phyloP scores from a whole-genome alignment of 2,113 vertebrate genomes.

The Rhinopithecus roxellana region DNA sequence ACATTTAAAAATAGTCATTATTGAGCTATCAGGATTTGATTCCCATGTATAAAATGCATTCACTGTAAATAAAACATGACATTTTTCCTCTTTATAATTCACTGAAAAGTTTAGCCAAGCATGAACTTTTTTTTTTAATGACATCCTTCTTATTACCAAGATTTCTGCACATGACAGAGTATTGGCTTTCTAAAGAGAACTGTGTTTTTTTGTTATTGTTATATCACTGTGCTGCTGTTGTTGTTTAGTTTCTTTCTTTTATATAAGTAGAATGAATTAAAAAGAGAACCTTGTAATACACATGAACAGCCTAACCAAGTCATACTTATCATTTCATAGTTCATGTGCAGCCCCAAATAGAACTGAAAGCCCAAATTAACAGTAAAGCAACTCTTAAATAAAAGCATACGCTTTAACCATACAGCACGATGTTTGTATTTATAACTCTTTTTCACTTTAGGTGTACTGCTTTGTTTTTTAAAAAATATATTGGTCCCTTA shows the following conservation, averaged over 20 bases:
- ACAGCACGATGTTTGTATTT: background rate
- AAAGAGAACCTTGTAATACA: background rate
- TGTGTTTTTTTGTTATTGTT: background rate
- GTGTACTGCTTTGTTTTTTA: conserved; percentile 46
- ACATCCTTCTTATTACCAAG: conserved; percentile 56
- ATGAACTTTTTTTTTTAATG: conserved; percentile 54
- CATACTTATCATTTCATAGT: background rate
- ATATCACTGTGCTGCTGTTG: background rate
- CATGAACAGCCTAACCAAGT: conserved; percentile 28
- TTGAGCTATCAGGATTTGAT: conserved; percentile 51
- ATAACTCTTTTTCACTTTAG: background rate
- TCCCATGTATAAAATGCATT: conserved; percentile 55
- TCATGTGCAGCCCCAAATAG: background rate
- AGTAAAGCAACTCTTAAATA: conserved; percentile 48
- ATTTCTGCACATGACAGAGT: conserved; percentile 53
- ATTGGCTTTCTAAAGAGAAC: conserved; percentile 42
- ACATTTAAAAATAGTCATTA: conserved; percentile 66
- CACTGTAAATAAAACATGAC: conserved; percentile 72
- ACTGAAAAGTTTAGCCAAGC: conserved; percentile 62
- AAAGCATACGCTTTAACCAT: conserved; percentile 42
- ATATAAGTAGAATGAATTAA: background rate
- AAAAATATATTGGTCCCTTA: background rate
- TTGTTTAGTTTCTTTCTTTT: conserved; percentile 43
- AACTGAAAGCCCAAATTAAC: conserved; percentile 50
- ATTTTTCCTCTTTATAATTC: conserved; percentile 63